phyloP scores from a whole-genome alignment of 2,888 invertebrate species.

The Harmothoe impar region DNA sequence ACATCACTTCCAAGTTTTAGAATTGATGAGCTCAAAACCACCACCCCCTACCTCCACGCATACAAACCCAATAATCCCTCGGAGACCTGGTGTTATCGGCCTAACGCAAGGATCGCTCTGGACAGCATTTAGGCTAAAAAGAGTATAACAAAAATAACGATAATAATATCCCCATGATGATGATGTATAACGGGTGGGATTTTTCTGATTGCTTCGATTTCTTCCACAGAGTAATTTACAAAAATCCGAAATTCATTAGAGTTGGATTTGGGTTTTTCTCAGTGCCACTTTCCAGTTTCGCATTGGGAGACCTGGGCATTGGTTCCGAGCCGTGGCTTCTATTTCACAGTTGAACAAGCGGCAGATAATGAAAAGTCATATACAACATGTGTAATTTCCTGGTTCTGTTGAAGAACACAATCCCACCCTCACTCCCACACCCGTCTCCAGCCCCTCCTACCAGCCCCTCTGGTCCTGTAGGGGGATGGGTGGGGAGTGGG shows the following conservation, averaged over 20 bases:
- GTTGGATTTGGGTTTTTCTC: background rate
- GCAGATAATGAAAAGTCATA: conserved; percentile 50
- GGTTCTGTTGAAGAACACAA: background rate
- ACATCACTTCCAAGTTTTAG: conserved; percentile 36
- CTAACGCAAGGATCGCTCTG: background rate
- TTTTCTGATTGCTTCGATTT: conserved; percentile 36
- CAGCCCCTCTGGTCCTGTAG: background rate
- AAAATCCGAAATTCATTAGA: conserved; percentile 59
- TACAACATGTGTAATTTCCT: conserved; percentile 53
- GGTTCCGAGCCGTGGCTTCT: background rate
- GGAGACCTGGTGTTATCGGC: conserved; percentile 25
- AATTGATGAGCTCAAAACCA: conserved; percentile 40
- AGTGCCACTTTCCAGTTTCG: background rate
- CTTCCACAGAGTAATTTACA: conserved; percentile 27
- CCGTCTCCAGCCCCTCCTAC: background rate
- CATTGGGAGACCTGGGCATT: background rate
- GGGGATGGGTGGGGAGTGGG: background rate
- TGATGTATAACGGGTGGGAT: conserved; percentile 43
- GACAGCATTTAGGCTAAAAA: background rate
- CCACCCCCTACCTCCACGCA: background rate
- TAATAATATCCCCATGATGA: too few species aligned
- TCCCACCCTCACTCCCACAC: background rate
- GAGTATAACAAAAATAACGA: too few species aligned
- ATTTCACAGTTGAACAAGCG: conserved; percentile 40
- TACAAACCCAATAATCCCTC: conserved; percentile 52